Evolutionary conservation across 2,888 invertebrate species (phyloP), one percentile per base, ranked within the genome.

Genomic region (Portevinia maculata): DNA sequence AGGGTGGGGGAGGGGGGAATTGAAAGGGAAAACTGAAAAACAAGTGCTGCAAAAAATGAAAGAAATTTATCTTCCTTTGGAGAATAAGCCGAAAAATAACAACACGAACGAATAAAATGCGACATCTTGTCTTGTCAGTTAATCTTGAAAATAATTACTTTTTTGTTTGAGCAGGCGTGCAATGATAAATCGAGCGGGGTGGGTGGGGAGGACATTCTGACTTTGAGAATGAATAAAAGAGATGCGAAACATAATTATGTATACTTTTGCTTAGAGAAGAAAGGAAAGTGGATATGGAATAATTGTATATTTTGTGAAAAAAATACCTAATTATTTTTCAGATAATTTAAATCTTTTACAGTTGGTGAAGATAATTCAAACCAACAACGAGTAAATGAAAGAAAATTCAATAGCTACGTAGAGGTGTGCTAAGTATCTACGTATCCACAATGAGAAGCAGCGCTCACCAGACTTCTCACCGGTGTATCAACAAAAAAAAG

Each of bases 61-160:
- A 37, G 52, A 73, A 75, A 75, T 70, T 70, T 75, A 70, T 81
- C 64, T 76, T 69, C 55, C 75, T 75, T 79, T 75, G 57, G 34
- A 57, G 74, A 79, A 74, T 74, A 75, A 81, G 75, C 64, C 81
- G 70, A 76, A 76, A 81, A 81, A 75, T 81, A 81, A 81, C 70
- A 81, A 81, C 52, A 70, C 62, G 50, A 79, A 34, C 57, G 69
- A 74, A 57, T 46, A 81, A 28, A 81, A 81, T 70, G 70, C 81
- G 81, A 76, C 81, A 81, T 81, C 81, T 81, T 81, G 75, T 76
- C 81, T 75, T 81, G 75, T 81, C 81, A 71, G 81, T 81, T 81
- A 81, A 81, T 81, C 81, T 76, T 28, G 70, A 53, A 81, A 81
- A 81, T 81, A 81, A 81, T 81, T 81, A 81, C 75, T 75, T 76